Percentiles rank a stretch among this genome's conserved stretches.
Evolutionary conservation across 2,113 vertebrate genomes (phyloP).

Genomic region (Corvus moneduloides): DNA sequence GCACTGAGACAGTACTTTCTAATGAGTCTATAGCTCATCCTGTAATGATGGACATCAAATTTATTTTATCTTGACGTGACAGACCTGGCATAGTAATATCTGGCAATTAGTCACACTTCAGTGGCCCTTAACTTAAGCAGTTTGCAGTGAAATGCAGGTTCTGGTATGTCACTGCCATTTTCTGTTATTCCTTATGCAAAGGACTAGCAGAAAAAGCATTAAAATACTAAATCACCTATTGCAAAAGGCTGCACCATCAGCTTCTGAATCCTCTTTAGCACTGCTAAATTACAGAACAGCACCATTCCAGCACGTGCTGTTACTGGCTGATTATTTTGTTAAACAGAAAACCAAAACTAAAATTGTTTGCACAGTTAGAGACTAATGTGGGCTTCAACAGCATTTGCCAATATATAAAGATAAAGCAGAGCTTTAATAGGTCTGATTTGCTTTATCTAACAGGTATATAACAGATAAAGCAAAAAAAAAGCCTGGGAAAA

Average conservation of each 20-base stretch:
- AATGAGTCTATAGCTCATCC: not conserved
- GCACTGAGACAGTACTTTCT: not conserved
- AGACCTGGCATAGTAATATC: slow-evolving; percentile 1
- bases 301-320: not conserved
- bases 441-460: slow-evolving; percentile 5
- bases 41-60: slow-evolving; percentile 31
- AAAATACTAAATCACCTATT: not conserved
- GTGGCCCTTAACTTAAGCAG: not conserved
- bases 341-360: slow-evolving; percentile 10
- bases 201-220: not conserved
- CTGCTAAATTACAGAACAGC: not conserved
- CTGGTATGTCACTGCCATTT: not conserved
- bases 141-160: not conserved
- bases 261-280: not conserved
- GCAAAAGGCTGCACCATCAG: not conserved
- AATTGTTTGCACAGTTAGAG: slow-evolving; percentile 5
- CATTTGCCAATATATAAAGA: not conserved
- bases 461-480: not conserved
- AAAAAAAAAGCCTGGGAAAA: not conserved
- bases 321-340: not conserved
- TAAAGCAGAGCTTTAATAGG: not conserved
- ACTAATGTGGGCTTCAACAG: not conserved
- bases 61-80: not conserved
- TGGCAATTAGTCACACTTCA: slow-evolving; percentile 28
- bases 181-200: not conserved